Evolutionary conservation across 2,888 invertebrate genomes (phyloP).

Genomic region (Sepioteuthis lessoniana): DNA sequence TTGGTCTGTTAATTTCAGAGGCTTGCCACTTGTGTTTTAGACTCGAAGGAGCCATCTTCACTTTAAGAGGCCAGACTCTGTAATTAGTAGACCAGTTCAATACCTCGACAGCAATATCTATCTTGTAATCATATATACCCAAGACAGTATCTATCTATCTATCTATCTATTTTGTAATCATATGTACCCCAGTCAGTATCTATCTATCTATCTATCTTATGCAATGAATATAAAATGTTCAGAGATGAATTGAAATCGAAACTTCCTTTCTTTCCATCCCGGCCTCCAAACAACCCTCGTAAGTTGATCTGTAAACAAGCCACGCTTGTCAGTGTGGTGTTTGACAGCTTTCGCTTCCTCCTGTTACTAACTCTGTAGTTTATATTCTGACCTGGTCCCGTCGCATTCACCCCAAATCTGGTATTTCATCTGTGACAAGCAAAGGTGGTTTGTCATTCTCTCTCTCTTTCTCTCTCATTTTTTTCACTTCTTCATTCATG

Average conservation of each 20-base stretch:
- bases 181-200: too few relatives aligned
- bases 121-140: too few relatives aligned
- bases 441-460: background rate
- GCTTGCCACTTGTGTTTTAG: too few relatives aligned
- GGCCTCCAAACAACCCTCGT: background rate
- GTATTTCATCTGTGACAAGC: background rate
- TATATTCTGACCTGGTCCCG: conserved; percentile 7
- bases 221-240: too few relatives aligned
- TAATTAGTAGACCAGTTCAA: too few relatives aligned
- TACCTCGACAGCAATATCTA: too few relatives aligned
- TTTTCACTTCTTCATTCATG: background rate
- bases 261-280: background rate
- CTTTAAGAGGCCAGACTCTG: too few relatives aligned
- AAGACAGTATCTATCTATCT: too few relatives aligned
- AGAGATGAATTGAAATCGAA: background rate
- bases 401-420: background rate
- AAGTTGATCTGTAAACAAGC: background rate
- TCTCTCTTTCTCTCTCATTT: background rate
- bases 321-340: conserved; percentile 33
- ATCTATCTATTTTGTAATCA: too few relatives aligned
- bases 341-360: conserved; percentile 3
- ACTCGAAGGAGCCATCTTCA: too few relatives aligned
- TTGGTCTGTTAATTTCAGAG: too few relatives aligned
- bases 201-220: too few relatives aligned
- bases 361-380: background rate